phyloP scores from a whole-genome alignment of 37 sponge, comb jelly and placozoan species.

The Tethya wilhelma region DNA sequence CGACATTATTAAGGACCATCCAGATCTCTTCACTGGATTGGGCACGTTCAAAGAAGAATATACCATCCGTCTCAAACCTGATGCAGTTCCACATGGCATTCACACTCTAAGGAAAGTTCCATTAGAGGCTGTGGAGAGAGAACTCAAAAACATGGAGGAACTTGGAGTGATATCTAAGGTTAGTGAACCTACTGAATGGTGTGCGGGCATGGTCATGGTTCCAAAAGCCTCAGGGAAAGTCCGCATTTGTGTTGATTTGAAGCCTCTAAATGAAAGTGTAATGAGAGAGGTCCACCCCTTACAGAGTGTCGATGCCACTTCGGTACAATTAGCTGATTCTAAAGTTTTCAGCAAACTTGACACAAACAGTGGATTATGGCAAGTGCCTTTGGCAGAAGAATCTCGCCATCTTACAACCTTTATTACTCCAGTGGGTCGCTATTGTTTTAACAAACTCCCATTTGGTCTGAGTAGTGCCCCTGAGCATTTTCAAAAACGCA shows the following conservation, averaged over 20 bases:
- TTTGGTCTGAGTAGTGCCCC: conserved; percentile 61
- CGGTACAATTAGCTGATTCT: conserved; percentile 42
- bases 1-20: background rate
- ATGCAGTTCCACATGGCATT: conserved; percentile 27
- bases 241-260: conserved; percentile 41
- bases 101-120: conserved; percentile 30
- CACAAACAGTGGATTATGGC: conserved; percentile 63
- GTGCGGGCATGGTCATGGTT: conserved; percentile 56
- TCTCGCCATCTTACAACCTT: conserved; percentile 45
- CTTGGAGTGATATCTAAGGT: conserved; percentile 44
- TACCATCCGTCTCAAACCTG: conserved; percentile 32
- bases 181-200: conserved; percentile 39
- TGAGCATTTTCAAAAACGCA: conserved; percentile 59
- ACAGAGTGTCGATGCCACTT: conserved; percentile 51
- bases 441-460: conserved; percentile 54
- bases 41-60: conserved; percentile 36
- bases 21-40: conserved; percentile 41
- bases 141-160: conserved; percentile 38
- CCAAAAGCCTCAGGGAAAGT: conserved; percentile 31
- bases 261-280: conserved; percentile 42
- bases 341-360: conserved; percentile 52
- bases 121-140: conserved; percentile 16
- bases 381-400: conserved; percentile 38
- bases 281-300: conserved; percentile 52
- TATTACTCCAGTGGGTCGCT: conserved; percentile 40